A percentile compares a stretch with the other conserved stretches of the same genome.
Evolutionary conservation across 2,113 vertebrate species (phyloP).

Genomic region (Rallus limicola): DNA sequence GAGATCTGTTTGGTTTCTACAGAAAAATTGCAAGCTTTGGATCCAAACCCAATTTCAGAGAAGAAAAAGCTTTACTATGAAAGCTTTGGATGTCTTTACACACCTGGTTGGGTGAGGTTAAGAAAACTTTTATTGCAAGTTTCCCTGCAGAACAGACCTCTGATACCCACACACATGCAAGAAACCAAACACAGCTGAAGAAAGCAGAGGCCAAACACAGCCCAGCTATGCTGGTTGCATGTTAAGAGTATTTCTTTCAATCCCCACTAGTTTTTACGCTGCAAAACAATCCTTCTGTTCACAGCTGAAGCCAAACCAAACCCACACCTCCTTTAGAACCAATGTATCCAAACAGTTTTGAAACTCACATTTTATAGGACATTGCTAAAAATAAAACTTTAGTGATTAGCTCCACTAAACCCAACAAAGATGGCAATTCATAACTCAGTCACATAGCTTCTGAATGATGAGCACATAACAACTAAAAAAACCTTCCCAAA

Average conservation of each 20-base stretch:
- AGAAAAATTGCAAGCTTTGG: neutral
- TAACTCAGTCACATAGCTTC: conserved; percentile 4
- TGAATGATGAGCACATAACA: neutral
- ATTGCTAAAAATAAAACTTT: neutral
- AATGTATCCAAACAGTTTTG: neutral
- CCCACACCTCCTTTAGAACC: neutral
- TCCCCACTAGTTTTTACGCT: neutral
- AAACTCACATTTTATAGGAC: neutral
- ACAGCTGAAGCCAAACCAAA: neutral
- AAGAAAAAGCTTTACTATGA: neutral
- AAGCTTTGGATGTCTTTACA: neutral
- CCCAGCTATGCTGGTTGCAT: neutral
- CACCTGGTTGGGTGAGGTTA: neutral
- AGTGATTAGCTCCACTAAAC: neutral
- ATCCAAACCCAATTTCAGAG: neutral
- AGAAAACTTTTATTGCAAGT: neutral
- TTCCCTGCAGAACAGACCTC: neutral
- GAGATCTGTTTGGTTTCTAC: neutral
- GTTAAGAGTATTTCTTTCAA: neutral
- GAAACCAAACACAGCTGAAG: neutral
- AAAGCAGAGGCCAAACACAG: neutral
- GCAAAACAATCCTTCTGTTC: neutral
- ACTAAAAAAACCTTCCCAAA: neutral
- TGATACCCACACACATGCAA: neutral
- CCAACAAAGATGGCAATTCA: neutral